Conservation (phyloP, 1,140 invertebrate species). For the Caligus rogercresseyi region DNA sequence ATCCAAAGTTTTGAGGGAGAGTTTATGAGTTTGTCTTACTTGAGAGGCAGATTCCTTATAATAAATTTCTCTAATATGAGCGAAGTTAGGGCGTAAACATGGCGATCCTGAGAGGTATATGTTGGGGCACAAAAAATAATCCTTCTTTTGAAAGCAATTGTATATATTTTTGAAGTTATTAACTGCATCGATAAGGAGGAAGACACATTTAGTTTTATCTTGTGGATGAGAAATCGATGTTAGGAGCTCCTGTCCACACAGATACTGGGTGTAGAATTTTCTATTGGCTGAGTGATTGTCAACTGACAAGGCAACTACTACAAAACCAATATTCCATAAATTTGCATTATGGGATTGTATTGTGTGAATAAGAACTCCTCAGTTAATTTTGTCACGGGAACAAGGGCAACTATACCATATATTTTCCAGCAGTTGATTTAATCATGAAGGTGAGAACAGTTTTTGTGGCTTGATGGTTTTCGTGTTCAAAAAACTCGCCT, state of each 20-base stretch:
- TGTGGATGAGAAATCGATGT: neutral
- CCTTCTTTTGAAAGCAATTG: neutral
- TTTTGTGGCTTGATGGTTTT: neutral
- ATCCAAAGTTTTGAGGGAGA: neutral
- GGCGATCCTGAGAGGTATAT: neutral
- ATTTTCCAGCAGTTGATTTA: neutral
- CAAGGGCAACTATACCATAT: neutral
- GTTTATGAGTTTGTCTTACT: neutral
- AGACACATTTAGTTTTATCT: neutral
- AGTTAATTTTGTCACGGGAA: neutral
- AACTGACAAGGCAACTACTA: neutral
- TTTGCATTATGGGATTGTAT: neutral
- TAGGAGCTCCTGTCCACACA: neutral
- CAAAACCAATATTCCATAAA: neutral
- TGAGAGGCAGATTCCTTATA: neutral
- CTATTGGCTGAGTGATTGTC: neutral
- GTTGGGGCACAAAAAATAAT: neutral
- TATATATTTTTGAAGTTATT: conserved; percentile 5
- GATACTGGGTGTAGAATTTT: conserved; percentile 1
- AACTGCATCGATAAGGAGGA: neutral
- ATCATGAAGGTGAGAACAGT: conserved; percentile 3
- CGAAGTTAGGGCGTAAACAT: neutral
- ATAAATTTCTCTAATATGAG: neutral
- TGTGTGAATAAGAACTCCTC: neutral
- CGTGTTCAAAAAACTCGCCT: neutral